Conservation (phyloP, 2,888 invertebrate species). For the Pseudoips prasinana region DNA sequence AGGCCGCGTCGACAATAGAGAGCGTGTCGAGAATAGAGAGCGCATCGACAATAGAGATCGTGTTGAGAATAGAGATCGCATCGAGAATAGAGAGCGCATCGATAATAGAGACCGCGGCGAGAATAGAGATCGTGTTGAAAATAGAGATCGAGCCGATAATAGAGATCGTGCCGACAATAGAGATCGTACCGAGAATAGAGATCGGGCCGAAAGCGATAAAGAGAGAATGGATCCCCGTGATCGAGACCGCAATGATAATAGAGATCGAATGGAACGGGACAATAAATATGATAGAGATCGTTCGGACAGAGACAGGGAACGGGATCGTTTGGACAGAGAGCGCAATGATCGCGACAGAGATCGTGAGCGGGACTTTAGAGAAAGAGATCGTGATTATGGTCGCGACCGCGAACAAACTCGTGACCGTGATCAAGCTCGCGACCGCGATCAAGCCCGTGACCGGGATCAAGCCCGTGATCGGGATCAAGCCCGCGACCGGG, state of each 20-base stretch:
- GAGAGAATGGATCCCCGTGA: conserved; percentile 21
- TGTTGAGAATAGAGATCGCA: conserved; percentile 48
- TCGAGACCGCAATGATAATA: conserved; percentile 41
- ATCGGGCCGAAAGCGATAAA: conserved; percentile 37
- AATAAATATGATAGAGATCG: conserved; percentile 44
- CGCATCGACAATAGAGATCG: conserved; percentile 41
- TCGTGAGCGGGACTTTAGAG: conserved; percentile 54
- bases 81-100: conserved; percentile 44
- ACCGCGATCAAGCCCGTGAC: conserved; percentile 64
- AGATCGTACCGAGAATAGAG: conserved; percentile 42
- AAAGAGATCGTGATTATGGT: conserved; percentile 56
- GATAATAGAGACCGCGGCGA: conserved; percentile 43
- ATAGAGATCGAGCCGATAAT: conserved; percentile 34
- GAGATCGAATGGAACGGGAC: conserved; percentile 49
- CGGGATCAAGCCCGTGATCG: conserved; percentile 74
- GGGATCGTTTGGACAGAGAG: conserved; percentile 38
- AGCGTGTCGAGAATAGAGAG: conserved; percentile 35
- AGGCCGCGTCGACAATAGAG: conserved; percentile 57
- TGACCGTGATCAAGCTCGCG: too few relatives aligned
- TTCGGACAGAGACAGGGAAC: conserved; percentile 45
- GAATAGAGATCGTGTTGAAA: conserved; percentile 32
- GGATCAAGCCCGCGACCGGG: conserved; percentile 66
- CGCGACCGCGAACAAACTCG: conserved; percentile 78
- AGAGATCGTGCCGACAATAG: conserved; percentile 30
- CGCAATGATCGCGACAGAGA: conserved; percentile 51